These are phyloP conservation scores for Sander lucioperca DNA, from an alignment of 2,113 vertebrate genomes.

Conservation along the genomic window DNA sequence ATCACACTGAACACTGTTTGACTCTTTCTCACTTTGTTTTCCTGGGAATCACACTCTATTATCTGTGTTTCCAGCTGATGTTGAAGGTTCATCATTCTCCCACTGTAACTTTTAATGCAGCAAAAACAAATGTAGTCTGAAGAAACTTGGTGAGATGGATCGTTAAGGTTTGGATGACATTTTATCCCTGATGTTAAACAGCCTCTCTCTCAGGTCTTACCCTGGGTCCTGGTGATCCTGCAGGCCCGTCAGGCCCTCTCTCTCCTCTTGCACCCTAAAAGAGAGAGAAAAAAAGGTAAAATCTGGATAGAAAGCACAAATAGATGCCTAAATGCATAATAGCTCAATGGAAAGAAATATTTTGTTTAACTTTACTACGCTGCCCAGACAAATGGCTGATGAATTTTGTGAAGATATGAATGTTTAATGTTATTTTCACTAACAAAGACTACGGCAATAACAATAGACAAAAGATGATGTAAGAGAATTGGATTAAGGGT, in stretches of 20 bases:
- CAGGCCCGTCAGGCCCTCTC: slow-evolving; percentile 86
- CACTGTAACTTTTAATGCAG: neutral
- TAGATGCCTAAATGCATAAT: neutral
- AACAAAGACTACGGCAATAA: too few relatives aligned
- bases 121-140: too few relatives aligned
- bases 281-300: neutral
- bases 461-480: too few relatives aligned
- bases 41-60: neutral
- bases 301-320: neutral
- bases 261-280: slow-evolving; percentile 90
- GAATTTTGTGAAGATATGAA: neutral
- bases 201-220: slow-evolving; percentile 82
- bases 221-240: slow-evolving; percentile 88
- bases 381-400: neutral
- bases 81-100: neutral
- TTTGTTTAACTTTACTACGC: neutral
- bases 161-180: neutral
- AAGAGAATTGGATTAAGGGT: too few relatives aligned
- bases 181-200: neutral
- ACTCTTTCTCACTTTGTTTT: too few relatives aligned
- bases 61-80: neutral
- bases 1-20: too few relatives aligned
- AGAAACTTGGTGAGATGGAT: neutral
- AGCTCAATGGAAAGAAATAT: neutral
- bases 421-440: neutral